phyloP scores from a whole-genome alignment of 2,888 invertebrate genomes.

The Pammene aurita region DNA sequence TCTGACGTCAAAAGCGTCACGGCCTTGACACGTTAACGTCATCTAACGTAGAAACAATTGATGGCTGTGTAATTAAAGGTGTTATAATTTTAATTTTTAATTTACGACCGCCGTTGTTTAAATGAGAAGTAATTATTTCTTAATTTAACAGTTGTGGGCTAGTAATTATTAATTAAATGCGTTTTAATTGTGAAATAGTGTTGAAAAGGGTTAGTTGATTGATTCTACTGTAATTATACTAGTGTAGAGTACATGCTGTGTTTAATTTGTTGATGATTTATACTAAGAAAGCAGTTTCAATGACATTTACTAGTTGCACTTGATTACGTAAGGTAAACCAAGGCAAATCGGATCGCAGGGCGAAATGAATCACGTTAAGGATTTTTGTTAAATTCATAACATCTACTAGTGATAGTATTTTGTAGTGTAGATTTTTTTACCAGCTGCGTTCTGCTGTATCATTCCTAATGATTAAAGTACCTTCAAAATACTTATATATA shows the following conservation, averaged over 20 bases:
- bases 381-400: too few species aligned
- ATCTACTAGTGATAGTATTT: too few species aligned
- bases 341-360: too few species aligned
- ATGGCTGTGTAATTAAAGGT: conserved; percentile 46
- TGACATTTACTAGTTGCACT: neutral
- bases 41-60: conserved; percentile 42
- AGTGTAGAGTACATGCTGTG: neutral
- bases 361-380: too few species aligned
- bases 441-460: neutral
- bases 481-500: neutral
- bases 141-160: conserved; percentile 32
- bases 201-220: conserved; percentile 22
- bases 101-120: conserved; percentile 26
- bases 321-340: too few species aligned
- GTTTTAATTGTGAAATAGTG: conserved; percentile 28
- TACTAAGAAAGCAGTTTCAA: neutral
- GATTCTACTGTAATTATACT: conserved; percentile 6
- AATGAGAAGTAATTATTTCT: conserved; percentile 39
- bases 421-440: too few species aligned
- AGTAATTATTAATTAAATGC: conserved; percentile 33
- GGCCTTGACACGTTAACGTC: conserved; percentile 45
- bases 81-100: conserved; percentile 47
- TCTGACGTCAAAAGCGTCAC: conserved; percentile 18
- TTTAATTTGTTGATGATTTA: neutral
- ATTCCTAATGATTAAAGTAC: neutral